phyloP scores from a whole-genome alignment of 2,797 vertebrate genomes.

The Pangasius macronema region DNA sequence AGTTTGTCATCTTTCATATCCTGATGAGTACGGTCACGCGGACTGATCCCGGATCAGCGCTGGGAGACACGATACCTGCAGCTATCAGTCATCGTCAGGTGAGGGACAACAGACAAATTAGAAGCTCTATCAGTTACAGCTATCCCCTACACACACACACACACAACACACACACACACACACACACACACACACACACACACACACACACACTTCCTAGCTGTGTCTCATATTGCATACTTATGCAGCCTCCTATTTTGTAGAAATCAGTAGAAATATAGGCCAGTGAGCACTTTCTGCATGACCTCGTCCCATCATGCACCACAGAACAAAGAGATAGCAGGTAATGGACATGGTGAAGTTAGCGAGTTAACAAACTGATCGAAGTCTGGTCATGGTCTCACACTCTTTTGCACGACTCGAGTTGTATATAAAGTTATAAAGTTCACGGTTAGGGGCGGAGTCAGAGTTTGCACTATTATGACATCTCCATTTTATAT shows the following conservation, averaged over 20 bases:
- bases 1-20: constrained; percentile 35
- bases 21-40: background rate
- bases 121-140: constrained; percentile 55
- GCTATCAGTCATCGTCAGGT: constrained; percentile 60
- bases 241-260: background rate
- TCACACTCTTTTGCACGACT: background rate
- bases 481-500: background rate
- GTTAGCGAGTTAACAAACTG: background rate
- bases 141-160: constrained; percentile 18
- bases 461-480: background rate
- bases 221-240: background rate
- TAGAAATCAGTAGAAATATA: background rate
- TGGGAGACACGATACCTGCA: constrained; percentile 33
- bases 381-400: background rate
- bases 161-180: background rate
- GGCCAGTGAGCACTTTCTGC: background rate
- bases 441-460: background rate
- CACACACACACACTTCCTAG: background rate
- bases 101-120: constrained; percentile 56
- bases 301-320: background rate
- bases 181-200: constrained; percentile 10
- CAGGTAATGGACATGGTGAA: background rate
- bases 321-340: background rate
- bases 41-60: constrained; percentile 16
- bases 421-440: background rate